Evolutionary conservation across 2,113 vertebrate species (phyloP), one percentile per base, ranked within the genome.

Genomic region (Manacus vitellinus): DNA sequence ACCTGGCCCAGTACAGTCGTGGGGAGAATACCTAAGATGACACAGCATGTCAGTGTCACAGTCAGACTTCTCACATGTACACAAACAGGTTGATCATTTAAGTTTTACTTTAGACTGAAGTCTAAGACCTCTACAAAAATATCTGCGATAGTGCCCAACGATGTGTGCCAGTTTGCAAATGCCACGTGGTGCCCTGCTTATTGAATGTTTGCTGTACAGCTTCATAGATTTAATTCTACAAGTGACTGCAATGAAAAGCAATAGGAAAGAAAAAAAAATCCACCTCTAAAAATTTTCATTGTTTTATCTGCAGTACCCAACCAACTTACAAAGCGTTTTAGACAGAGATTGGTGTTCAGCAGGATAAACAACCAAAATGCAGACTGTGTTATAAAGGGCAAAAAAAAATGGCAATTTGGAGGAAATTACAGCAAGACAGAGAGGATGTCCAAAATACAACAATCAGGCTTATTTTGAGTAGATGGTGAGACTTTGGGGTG

Each of bases 1-100:
- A 99, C 97, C 88, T 97, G 98, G 85, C 99, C 99, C 70, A 99
- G 97, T 17, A 96, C 85, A 14, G 98, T 98, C 0, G 84, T 97
- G 51, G 98, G 98, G 49, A 99, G 98, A 62, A 98, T 90, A 95
- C 99, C 99, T 99, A 81, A 67, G 95, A 96, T 70, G 92, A 95
- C 49, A 94, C 0, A 92, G 83, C 33, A 61, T 15, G 7, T 46
- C 67, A 56, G 24, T 23, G 51, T 23, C 70, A 61, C 8, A 31
- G 63, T 92, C 20, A n/a, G 72, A 91, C 20, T 33, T 68, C 33
- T 87, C 54, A 61, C 24, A 20, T 1, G 8, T 35, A 63, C 24
- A 47, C 52, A 67, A 61, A 80, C 22, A 75, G 43, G 58, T 30
- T 67, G 54, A n/a, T 9, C 41, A 66, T 55, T 65, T 41, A 62